phyloP scores from a whole-genome alignment of 2,888 invertebrate genomes.

The Stictocephala bisonia region DNA sequence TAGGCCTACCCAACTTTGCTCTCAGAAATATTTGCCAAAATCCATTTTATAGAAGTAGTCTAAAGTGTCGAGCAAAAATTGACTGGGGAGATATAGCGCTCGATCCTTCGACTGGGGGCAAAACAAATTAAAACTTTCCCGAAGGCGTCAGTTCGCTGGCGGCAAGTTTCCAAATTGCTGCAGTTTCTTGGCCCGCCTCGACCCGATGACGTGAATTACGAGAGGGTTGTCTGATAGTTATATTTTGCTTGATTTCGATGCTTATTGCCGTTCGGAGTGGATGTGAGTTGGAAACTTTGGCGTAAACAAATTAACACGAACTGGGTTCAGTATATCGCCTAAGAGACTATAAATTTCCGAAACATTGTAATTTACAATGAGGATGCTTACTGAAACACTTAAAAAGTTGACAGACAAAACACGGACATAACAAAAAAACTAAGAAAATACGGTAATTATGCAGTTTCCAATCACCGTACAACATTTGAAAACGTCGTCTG shows the following conservation, averaged over 20 bases:
- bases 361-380: too few relatives aligned
- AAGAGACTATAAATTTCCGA: too few relatives aligned
- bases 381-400: too few relatives aligned
- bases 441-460: too few relatives aligned
- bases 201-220: slow-evolving; percentile 28
- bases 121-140: slow-evolving; percentile 35
- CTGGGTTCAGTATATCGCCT: too few relatives aligned
- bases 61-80: slow-evolving; percentile 40
- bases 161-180: slow-evolving; percentile 8
- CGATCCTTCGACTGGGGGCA: not conserved
- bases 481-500: too few relatives aligned
- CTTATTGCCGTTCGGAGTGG: not conserved
- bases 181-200: slow-evolving; percentile 29
- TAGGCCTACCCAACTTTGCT: slow-evolving; percentile 42
- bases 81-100: slow-evolving; percentile 36
- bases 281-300: not conserved
- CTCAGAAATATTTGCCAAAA: slow-evolving; percentile 42
- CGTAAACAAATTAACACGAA: slow-evolving; percentile 31
- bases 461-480: too few relatives aligned
- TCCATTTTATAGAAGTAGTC: slow-evolving; percentile 29
- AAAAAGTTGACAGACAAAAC: too few relatives aligned
- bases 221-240: slow-evolving; percentile 15
- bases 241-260: slow-evolving; percentile 1
- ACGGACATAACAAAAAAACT: too few relatives aligned
- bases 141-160: slow-evolving; percentile 12